Conservation (phyloP, 2,113 vertebrate species). For the Ochotona curzoniae region DNA sequence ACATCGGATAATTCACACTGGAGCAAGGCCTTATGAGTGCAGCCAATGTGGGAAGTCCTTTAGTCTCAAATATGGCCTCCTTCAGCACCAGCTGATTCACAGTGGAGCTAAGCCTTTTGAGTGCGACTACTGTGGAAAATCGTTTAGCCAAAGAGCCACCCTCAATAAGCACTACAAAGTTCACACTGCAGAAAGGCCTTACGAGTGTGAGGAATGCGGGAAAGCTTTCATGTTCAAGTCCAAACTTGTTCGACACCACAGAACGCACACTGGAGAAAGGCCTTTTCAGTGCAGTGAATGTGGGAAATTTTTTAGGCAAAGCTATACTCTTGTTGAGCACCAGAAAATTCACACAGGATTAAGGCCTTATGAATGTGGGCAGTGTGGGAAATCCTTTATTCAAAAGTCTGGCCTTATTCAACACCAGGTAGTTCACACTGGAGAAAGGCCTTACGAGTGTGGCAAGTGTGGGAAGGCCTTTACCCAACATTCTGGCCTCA, state of each 20-base stretch:
- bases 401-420: conserved; percentile 37
- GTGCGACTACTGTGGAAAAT: conserved; percentile 20
- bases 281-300: conserved; percentile 43
- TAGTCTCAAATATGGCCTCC: conserved; percentile 44
- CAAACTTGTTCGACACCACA: conserved; percentile 38
- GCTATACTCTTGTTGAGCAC: conserved; percentile 11
- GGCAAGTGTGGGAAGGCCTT: conserved; percentile 57
- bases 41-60: conserved; percentile 44
- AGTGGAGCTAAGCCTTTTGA: conserved; percentile 22
- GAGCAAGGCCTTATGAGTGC: conserved; percentile 26
- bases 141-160: conserved; percentile 22
- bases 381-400: conserved; percentile 51
- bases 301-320: conserved; percentile 51
- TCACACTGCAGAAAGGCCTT: conserved; percentile 18
- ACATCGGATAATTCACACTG: conserved; percentile 37
- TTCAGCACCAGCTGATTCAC: conserved; percentile 47
- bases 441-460: conserved; percentile 64
- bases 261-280: conserved; percentile 52
- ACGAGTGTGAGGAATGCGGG: conserved; percentile 10
- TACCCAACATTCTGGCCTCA: conserved; percentile 37
- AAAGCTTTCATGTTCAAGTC: conserved; percentile 52
- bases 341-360: conserved; percentile 38
- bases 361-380: conserved; percentile 28
- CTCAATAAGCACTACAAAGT: conserved; percentile 33
- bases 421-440: conserved; percentile 65